Conservation (phyloP, 2,888 invertebrate genomes). For the Campoplex capitator region DNA sequence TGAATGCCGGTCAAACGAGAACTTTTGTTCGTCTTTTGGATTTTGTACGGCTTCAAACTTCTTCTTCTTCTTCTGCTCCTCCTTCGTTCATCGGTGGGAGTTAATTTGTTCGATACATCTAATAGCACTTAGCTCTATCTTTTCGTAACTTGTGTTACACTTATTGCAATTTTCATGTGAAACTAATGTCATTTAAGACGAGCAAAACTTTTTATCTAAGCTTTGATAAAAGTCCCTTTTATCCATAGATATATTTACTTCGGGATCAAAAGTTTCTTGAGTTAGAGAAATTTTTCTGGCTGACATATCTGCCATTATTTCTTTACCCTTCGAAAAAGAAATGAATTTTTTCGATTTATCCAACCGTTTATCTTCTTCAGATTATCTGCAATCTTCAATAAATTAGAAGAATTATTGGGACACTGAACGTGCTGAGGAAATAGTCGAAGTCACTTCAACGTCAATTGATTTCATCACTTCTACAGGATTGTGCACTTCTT, state of each 20-base stretch:
- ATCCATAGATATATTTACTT: not conserved
- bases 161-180: constrained; percentile 15
- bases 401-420: not conserved
- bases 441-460: too few species aligned
- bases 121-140: constrained; percentile 2
- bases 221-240: not conserved
- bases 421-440: not conserved
- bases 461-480: not conserved
- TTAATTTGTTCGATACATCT: constrained; percentile 19
- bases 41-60: constrained; percentile 1
- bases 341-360: not conserved
- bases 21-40: constrained; percentile 32
- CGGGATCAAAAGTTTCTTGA: not conserved
- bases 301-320: not conserved
- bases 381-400: not conserved
- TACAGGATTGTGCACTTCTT: not conserved
- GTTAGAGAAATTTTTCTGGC: not conserved
- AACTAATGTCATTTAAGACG: constrained; percentile 16
- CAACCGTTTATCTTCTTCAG: not conserved
- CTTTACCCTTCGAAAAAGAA: not conserved
- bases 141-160: constrained; percentile 5
- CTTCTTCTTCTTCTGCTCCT: not conserved
- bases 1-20: constrained; percentile 11
- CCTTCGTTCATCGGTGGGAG: not conserved
- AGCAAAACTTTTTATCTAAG: not conserved